Conservation (phyloP, 2,888 invertebrate species). For the Tridacna crocea region DNA sequence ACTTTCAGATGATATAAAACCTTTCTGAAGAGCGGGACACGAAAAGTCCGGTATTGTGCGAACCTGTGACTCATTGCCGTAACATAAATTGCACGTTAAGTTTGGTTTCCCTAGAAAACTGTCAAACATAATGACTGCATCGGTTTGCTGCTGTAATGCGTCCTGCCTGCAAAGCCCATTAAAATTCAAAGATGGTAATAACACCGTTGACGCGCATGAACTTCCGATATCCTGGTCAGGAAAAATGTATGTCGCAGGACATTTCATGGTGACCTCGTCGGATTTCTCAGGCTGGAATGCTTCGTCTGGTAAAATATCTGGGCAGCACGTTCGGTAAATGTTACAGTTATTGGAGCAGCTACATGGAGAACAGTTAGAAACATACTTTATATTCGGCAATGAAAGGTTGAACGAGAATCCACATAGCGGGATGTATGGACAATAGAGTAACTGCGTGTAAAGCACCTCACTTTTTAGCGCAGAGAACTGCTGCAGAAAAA, state of each 20-base stretch:
- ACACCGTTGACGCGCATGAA: neutral
- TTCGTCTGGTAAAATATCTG: slow-evolving; percentile 8
- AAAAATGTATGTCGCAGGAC: neutral
- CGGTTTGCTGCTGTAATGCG: too few relatives aligned
- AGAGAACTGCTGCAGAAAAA: neutral
- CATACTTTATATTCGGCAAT: neutral
- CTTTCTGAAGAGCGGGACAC: neutral
- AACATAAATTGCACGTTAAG: neutral
- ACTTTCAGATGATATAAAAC: neutral
- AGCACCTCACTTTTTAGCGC: neutral
- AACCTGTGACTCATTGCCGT: neutral
- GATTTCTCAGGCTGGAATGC: neutral
- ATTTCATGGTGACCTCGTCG: neutral
- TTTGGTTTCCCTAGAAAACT: neutral
- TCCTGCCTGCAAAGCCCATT: too few relatives aligned
- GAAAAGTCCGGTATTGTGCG: neutral
- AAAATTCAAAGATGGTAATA: too few relatives aligned
- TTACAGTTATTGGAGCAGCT: neutral
- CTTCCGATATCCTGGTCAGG: neutral
- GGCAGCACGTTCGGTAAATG: neutral
- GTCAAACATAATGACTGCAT: too few relatives aligned
- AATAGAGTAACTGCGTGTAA: neutral
- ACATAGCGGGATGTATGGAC: neutral
- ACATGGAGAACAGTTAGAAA: neutral
- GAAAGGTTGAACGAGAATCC: neutral